These are phyloP conservation scores for Archegozetes longisetosus DNA, from an alignment of 1,140 invertebrate genomes.

Conservation along the genomic window DNA sequence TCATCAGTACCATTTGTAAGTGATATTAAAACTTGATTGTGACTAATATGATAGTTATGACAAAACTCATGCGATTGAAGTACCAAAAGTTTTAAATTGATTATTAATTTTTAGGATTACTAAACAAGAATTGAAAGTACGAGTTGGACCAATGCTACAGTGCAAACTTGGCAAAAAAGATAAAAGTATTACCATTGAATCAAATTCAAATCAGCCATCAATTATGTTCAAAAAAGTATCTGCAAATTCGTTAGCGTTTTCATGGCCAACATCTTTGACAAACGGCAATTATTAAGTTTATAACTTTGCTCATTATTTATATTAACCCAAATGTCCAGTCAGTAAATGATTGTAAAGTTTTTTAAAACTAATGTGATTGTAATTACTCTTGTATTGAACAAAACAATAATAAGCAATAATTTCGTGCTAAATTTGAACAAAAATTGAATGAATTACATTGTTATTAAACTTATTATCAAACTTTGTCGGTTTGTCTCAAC, in stretches of 20 bases:
- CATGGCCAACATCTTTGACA: background rate
- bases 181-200: background rate
- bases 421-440: no score
- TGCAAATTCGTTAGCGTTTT: background rate
- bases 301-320: no score
- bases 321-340: no score
- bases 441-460: no score
- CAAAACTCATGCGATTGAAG: no score
- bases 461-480: no score
- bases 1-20: constrained; percentile 29
- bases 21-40: background rate
- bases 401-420: no score
- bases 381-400: no score
- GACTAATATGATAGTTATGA: background rate
- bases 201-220: constrained; percentile 1
- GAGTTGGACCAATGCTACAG: background rate
- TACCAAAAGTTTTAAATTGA: no score
- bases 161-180: background rate
- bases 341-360: no score
- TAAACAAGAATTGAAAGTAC: background rate
- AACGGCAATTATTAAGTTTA: background rate
- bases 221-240: constrained; percentile 2
- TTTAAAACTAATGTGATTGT: no score
- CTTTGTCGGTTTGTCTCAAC: no score
- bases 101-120: background rate